phyloP scores from a whole-genome alignment of 2,797 vertebrate species.

The Siniperca obscura region DNA sequence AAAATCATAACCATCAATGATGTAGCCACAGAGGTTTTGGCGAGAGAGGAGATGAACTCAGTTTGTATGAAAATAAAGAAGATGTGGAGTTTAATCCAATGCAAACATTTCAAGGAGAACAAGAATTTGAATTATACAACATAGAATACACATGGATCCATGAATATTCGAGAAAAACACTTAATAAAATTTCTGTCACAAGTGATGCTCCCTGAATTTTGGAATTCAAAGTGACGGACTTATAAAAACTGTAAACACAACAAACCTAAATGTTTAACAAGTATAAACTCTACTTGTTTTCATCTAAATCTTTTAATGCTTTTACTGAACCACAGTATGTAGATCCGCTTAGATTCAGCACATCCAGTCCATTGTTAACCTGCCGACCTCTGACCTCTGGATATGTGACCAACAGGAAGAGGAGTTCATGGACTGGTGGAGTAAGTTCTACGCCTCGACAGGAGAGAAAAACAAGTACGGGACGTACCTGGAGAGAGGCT shows the following conservation, averaged over 20 bases:
- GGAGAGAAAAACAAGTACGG: conserved; percentile 93
- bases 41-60: not conserved
- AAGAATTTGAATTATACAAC: not conserved
- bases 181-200: too few species aligned
- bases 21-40: not conserved
- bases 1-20: not conserved
- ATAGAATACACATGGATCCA: not conserved
- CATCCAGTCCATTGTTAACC: not conserved
- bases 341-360: not conserved
- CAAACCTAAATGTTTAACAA: not conserved
- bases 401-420: conserved; percentile 87
- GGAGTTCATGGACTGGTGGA: conserved; percentile 99
- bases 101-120: not conserved
- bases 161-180: not conserved
- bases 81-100: conserved; percentile 2
- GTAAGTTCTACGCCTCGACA: conserved; percentile 93
- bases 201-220: too few species aligned
- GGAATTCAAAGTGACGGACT: too few species aligned
- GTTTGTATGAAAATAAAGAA: not conserved
- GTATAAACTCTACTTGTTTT: not conserved
- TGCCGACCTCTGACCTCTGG: conserved; percentile 46
- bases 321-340: not conserved
- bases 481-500: conserved; percentile 91
- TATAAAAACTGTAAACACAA: not conserved
- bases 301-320: not conserved